A percentile compares a stretch with the other conserved stretches of the same genome.
Evolutionary conservation across 2,797 vertebrate genomes (phyloP).

Genomic region (Liasis olivaceus): DNA sequence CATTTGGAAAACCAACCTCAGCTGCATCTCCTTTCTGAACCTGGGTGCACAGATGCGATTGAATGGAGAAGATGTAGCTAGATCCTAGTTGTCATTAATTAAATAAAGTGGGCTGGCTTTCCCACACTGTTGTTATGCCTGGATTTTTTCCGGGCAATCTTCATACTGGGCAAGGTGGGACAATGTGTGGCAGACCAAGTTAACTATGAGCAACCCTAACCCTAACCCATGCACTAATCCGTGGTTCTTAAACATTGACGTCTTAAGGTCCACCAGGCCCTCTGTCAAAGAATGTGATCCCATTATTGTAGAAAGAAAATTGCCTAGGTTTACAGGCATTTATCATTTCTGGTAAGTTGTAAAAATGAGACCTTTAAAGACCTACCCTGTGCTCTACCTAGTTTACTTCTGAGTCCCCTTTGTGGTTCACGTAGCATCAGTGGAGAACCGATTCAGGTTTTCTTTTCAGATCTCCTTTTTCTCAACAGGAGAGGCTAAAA

Average conservation of each 20-base stretch:
- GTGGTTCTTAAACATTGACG: too few species aligned
- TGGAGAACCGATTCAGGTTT: not conserved
- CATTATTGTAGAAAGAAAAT: not conserved
- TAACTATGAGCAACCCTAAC: not conserved
- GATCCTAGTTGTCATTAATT: not conserved
- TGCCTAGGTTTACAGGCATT: not conserved
- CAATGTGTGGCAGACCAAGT: not conserved
- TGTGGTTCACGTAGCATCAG: not conserved
- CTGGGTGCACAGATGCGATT: too few species aligned
- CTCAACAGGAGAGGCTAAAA: conserved; percentile 89
- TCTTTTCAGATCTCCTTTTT: not conserved
- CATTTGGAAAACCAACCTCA: not conserved
- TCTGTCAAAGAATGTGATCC: not conserved
- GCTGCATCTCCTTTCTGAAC: not conserved
- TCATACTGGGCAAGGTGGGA: not conserved
- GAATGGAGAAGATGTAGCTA: not conserved
- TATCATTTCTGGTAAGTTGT: not conserved
- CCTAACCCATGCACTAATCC: not conserved
- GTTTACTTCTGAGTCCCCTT: not conserved
- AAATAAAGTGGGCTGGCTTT: not conserved
- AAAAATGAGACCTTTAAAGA: not conserved
- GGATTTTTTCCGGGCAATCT: not conserved
- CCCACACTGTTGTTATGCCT: too few species aligned
- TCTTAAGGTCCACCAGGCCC: too few species aligned
- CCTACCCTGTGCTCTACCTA: not conserved